These are phyloP conservation scores for Tyrannus savana DNA, from an alignment of 2,113 vertebrate genomes.

Conservation along the genomic window DNA sequence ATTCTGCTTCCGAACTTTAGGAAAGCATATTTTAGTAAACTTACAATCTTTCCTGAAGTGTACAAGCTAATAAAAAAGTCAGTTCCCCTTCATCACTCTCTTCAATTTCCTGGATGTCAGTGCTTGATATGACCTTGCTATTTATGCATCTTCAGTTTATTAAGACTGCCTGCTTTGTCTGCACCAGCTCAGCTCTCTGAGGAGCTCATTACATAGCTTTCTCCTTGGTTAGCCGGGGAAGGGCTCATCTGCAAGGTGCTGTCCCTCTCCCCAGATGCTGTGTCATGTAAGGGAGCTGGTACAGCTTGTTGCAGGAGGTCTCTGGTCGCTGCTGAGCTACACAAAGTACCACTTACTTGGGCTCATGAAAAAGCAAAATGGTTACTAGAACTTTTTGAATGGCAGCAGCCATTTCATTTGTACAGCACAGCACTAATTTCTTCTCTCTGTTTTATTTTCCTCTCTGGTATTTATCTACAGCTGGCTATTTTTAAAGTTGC, in stretches of 20 bases:
- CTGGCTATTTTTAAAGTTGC: neutral
- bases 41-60: neutral
- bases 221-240: neutral
- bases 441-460: neutral
- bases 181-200: neutral
- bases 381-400: neutral
- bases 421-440: neutral
- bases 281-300: accelerated
- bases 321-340: neutral
- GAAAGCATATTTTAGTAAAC: neutral
- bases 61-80: neutral
- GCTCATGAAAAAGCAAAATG: neutral
- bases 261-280: neutral
- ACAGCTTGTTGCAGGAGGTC: accelerated
- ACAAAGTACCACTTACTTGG: neutral
- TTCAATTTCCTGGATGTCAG: neutral
- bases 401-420: neutral
- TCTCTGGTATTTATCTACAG: neutral
- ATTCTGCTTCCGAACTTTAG: neutral
- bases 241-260: too few species aligned
- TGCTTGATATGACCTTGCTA: neutral
- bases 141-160: neutral
- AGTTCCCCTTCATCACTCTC: neutral
- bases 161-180: neutral
- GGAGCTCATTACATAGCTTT: neutral